Evolutionary conservation across 2,797 vertebrate species (phyloP).

Genomic region (Aeoliscus strigatus): DNA sequence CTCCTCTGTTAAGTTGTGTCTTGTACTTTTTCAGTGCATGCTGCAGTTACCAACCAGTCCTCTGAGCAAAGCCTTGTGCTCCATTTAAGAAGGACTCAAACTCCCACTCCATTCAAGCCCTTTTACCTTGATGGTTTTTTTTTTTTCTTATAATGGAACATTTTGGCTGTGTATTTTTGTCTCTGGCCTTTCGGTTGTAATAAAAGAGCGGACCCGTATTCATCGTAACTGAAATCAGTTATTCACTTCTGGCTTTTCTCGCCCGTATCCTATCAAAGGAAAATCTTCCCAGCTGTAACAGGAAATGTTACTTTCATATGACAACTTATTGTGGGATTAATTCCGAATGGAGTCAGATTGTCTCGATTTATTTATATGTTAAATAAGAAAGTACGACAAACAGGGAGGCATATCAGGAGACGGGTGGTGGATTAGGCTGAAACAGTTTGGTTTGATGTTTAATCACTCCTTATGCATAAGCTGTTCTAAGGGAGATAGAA

Average conservation of each 20-base stretch:
- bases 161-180: too few species aligned
- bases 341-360: slow-evolving; percentile 14
- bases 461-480: slow-evolving; percentile 56
- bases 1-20: too few species aligned
- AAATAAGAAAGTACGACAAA: slow-evolving; percentile 36
- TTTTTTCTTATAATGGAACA: too few species aligned
- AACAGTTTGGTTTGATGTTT: slow-evolving; percentile 59
- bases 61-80: too few species aligned
- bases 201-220: slow-evolving; percentile 17
- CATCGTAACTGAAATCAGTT: slow-evolving; percentile 11
- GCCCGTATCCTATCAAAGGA: not conserved
- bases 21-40: too few species aligned
- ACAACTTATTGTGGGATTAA: slow-evolving; percentile 36
- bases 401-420: slow-evolving; percentile 33
- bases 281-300: slow-evolving; percentile 1
- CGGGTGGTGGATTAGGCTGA: slow-evolving; percentile 47
- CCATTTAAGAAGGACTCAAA: too few species aligned
- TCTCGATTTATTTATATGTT: slow-evolving; percentile 24
- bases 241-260: not conserved
- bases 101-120: too few species aligned
- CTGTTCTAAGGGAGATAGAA: slow-evolving; percentile 47
- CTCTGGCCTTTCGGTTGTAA: slow-evolving; percentile 10
- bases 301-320: slow-evolving; percentile 13
- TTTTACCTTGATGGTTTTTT: too few species aligned
- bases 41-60: too few species aligned